A percentile compares a stretch with the other conserved stretches of the same genome.
These are phyloP conservation scores for Leuciscus idus DNA, from an alignment of 2,113 vertebrate species.

Conservation along the genomic window DNA sequence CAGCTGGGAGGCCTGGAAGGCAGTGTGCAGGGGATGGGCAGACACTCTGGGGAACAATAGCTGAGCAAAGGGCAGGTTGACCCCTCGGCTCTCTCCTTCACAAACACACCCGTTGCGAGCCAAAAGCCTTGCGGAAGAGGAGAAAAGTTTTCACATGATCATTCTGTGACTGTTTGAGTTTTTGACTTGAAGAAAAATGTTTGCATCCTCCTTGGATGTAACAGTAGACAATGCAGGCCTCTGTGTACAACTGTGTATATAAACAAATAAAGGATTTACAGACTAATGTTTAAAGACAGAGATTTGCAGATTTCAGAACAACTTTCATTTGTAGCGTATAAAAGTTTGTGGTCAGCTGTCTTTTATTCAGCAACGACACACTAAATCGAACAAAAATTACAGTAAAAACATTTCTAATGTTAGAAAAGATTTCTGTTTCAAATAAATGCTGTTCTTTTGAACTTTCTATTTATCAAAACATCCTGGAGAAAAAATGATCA, in stretches of 20 bases:
- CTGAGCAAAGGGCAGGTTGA: conserved; percentile 76
- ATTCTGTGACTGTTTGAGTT: background rate
- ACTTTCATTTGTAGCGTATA: background rate
- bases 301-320: background rate
- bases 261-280: no score
- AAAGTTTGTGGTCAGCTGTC: background rate
- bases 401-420: background rate
- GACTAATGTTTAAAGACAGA: background rate
- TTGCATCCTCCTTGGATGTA: background rate
- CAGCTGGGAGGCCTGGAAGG: conserved; percentile 75
- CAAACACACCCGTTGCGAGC: conserved; percentile 81
- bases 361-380: background rate
- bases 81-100: conserved; percentile 65
- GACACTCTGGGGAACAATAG: conserved; percentile 74
- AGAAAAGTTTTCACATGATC: background rate
- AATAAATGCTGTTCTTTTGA: background rate
- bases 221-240: background rate
- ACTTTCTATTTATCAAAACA: background rate
- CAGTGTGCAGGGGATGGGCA: conserved; percentile 70
- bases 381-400: background rate
- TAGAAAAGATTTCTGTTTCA: background rate
- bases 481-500: background rate
- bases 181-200: background rate
- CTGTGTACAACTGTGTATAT: background rate
- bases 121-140: conserved; percentile 74